A percentile compares a stretch with the other conserved stretches of the same genome.
phyloP scores from a whole-genome alignment of 2,113 vertebrate genomes.

The Mormyrus iriodes region DNA sequence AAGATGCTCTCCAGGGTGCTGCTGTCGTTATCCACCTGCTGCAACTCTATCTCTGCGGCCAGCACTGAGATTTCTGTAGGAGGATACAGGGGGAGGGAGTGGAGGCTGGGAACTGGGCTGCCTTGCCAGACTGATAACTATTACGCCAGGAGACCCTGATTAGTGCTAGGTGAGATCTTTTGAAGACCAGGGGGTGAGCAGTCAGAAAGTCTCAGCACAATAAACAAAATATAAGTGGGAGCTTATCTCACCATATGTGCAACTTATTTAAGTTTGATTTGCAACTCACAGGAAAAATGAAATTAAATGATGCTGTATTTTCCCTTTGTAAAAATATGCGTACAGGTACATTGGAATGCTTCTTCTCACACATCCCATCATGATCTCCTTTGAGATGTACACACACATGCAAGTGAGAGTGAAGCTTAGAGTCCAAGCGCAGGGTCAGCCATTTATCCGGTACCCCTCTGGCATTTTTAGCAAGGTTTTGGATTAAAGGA shows the following conservation, averaged over 20 bases:
- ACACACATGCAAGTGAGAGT: neutral
- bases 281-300: neutral
- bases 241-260: neutral
- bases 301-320: neutral
- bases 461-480: neutral
- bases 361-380: neutral
- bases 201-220: neutral
- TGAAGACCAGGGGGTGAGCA: neutral
- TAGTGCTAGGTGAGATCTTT: neutral
- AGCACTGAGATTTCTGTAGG: constrained; percentile 64
- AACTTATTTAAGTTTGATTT: neutral
- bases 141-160: neutral
- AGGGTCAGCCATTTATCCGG: neutral
- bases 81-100: constrained; percentile 37
- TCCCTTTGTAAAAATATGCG: neutral
- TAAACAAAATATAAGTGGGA: neutral
- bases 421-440: neutral
- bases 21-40: constrained; percentile 68
- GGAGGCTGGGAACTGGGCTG: neutral
- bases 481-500: neutral
- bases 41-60: constrained; percentile 74
- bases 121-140: neutral
- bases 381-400: neutral
- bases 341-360: neutral
- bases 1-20: constrained; percentile 76